Conservation (phyloP, 2,888 invertebrate genomes). For the Ophraella communa region DNA sequence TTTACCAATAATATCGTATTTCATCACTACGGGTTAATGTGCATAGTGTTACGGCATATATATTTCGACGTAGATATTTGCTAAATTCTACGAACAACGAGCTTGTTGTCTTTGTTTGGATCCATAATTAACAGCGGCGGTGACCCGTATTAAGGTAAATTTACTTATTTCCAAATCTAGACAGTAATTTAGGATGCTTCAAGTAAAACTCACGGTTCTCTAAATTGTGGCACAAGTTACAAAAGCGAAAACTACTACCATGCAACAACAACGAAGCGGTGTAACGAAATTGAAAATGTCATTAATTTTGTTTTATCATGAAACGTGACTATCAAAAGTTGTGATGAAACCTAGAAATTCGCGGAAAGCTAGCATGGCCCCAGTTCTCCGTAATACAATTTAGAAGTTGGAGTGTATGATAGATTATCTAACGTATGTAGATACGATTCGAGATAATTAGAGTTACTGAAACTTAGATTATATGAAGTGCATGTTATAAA, state of each 20-base stretch:
- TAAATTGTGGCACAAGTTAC: conserved; percentile 8
- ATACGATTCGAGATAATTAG: conserved; percentile 1
- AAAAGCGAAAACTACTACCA: not conserved
- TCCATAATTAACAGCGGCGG: not conserved
- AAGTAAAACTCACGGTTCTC: conserved; percentile 2
- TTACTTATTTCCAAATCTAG: not conserved
- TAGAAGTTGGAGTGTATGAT: conserved; percentile 8
- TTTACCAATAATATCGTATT: no score
- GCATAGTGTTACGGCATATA: no score
- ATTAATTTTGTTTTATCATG: conserved; percentile 29
- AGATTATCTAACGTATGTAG: conserved; percentile 1
- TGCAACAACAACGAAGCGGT: no score
- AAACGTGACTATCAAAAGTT: conserved; percentile 30
- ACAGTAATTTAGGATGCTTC: not conserved
- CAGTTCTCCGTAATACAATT: conserved; percentile 22
- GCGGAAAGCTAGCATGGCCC: conserved; percentile 19
- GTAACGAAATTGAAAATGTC: conserved; percentile 20
- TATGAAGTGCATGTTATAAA: not conserved
- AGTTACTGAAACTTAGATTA: conserved; percentile 7
- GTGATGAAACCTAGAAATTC: conserved; percentile 19
- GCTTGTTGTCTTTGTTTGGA: no score
- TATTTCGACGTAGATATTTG: no score
- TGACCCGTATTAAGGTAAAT: not conserved
- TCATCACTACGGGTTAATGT: no score
- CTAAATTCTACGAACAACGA: no score